Evolutionary conservation across 1,140 invertebrate genomes (phyloP), one percentile per base, ranked within the genome.

Genomic region (Eufriesea mexicana): DNA sequence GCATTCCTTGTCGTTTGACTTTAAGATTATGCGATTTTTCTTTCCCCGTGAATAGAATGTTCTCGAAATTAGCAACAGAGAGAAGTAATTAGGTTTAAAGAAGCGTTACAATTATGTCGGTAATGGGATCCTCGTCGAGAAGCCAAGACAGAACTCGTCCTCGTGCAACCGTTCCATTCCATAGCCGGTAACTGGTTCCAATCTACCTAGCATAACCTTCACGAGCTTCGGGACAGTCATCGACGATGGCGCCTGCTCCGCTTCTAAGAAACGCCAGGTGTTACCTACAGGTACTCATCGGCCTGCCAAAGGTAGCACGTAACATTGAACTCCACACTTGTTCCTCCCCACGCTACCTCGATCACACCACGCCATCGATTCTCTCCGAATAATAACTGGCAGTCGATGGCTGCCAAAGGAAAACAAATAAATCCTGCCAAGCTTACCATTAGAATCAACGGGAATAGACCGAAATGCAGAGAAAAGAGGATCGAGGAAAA

Each of bases 141-240:
- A 35, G 16, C 23, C 45, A 23, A 51, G 14, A 16, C 35, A 5
- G 25, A 28, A 16, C 6, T 10, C 7, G n/a, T 28, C 8, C 28
- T 35, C 16, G 20, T n/a, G 12, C 20, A 23, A 2, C 20, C n/a
- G 0, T 8, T 16, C 5, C 51, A 18, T 45, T 73, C 57, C 57
- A 10, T 80, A 28, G 72, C 51, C 28, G 79, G 71, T 81, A 81
- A 74, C 49, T 25, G n/a, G 20, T 28, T 45, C 20, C 18, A 35
- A 35, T 18, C 14, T 10, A 64, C 42, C 45, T 45, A 14, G 4
- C 16, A 10, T 51, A 49, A 82, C 54, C 73, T 76, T 76, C 8
- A 6, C 45, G 0, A 66, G 51, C 51, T 67, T 68, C 20, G 14
- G 62, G 62, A 59, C 62, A 76, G 16, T 35, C 0, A 4, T 45